These are phyloP conservation scores for Microplitis manilae DNA, from an alignment of 2,888 invertebrate genomes.

Conservation along the genomic window DNA sequence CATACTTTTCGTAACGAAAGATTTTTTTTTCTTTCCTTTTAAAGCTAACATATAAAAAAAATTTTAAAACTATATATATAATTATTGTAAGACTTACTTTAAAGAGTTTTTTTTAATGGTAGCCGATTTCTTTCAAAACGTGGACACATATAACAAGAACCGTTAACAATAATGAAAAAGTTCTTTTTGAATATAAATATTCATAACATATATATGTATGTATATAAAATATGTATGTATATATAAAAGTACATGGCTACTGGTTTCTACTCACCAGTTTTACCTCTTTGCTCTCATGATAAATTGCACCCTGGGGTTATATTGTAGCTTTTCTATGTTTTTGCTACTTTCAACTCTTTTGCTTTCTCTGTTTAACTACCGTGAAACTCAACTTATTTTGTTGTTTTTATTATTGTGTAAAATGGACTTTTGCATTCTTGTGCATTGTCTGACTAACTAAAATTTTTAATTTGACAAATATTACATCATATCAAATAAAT, in stretches of 20 bases:
- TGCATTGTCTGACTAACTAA: neutral
- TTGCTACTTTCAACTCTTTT: conserved; percentile 37
- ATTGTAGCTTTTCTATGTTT: conserved; percentile 61
- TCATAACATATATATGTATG: conserved; percentile 42
- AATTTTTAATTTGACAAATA: neutral
- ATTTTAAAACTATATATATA: neutral
- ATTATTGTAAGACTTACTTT: neutral
- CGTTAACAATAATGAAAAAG: conserved; percentile 69
- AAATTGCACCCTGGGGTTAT: conserved; percentile 65
- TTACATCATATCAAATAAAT: neutral
- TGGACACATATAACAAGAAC: conserved; percentile 38
- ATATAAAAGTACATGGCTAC: conserved; percentile 7
- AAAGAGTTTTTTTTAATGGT: neutral
- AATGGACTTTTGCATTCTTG: conserved; percentile 2
- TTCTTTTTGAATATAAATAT: conserved; percentile 54
- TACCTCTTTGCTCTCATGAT: conserved; percentile 56
- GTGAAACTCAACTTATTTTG: neutral
- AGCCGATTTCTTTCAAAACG: neutral
- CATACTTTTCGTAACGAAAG: neutral
- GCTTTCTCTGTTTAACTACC: conserved; percentile 24
- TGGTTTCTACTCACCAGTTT: conserved; percentile 20
- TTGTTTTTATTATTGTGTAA: neutral
- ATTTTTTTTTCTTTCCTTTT: neutral
- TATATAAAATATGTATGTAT: conserved; percentile 28
- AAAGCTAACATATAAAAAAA: neutral